These are phyloP conservation scores for Aphrocallistes beatrix DNA, from an alignment of 37 sponge, comb jelly and placozoan genomes.

Conservation along the genomic window DNA sequence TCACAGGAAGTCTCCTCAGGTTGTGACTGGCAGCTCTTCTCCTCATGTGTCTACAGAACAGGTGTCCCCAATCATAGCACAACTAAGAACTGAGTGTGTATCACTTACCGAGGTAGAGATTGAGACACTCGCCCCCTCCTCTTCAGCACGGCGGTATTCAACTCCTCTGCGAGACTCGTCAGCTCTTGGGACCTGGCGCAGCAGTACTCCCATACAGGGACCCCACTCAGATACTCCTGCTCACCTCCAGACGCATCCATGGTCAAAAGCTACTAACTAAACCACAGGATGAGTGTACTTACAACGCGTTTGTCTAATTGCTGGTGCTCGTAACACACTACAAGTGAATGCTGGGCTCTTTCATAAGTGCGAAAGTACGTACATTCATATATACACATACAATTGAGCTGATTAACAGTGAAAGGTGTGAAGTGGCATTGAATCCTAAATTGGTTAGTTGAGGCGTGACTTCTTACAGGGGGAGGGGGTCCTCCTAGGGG, in stretches of 20 bases:
- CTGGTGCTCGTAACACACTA: no score
- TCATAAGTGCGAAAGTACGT: neutral
- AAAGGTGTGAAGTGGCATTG: neutral
- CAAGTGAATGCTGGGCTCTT: neutral
- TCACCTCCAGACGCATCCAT: no score
- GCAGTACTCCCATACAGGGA: slow-evolving; percentile 12
- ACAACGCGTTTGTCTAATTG: no score
- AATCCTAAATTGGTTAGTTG: neutral
- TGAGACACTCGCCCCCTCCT: neutral
- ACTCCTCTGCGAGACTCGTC: neutral
- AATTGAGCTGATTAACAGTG: neutral
- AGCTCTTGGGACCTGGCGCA: neutral
- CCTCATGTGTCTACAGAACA: neutral
- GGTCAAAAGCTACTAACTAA: no score
- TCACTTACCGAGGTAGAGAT: neutral
- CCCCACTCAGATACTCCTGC: neutral
- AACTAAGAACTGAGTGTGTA: neutral
- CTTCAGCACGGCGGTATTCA: neutral
- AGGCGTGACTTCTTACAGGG: neutral
- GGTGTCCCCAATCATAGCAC: neutral
- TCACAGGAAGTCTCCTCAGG: neutral
- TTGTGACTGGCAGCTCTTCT: slow-evolving; percentile 1
- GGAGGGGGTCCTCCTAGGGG: neutral
- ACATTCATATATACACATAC: slow-evolving; percentile 6
- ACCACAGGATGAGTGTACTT: no score